Evolutionary conservation across 1,140 invertebrate species (phyloP).

Genomic region (Eumaeus atala): DNA sequence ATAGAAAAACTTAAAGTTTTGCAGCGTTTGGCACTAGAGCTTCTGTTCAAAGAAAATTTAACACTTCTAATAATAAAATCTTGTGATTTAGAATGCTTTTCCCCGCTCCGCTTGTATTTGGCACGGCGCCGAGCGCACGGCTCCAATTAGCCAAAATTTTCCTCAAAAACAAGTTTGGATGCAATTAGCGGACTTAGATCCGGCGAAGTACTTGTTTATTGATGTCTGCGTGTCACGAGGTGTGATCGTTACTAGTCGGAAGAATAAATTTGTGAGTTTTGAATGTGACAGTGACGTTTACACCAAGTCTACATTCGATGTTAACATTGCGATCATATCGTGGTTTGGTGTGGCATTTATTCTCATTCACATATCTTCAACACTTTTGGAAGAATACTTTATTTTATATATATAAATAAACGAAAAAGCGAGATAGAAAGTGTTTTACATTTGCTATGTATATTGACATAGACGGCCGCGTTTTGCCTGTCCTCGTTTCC

Average conservation of each 20-base stretch:
- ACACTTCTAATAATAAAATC: slow-evolving; percentile 23
- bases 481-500: too few relatives aligned
- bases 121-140: slow-evolving; percentile 46
- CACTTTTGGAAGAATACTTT: too few relatives aligned
- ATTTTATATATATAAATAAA: too few relatives aligned
- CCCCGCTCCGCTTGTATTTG: slow-evolving; percentile 42
- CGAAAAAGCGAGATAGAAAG: too few relatives aligned
- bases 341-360: too few relatives aligned
- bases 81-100: slow-evolving; percentile 46
- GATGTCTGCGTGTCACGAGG: slow-evolving; percentile 16
- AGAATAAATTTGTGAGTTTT: not conserved
- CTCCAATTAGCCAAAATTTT: slow-evolving; percentile 69
- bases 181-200: slow-evolving; percentile 63
- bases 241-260: not conserved
- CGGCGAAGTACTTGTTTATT: slow-evolving; percentile 42
- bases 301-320: too few relatives aligned
- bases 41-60: slow-evolving; percentile 13
- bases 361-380: too few relatives aligned
- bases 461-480: too few relatives aligned
- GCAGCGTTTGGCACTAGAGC: slow-evolving; percentile 10
- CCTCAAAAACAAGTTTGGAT: slow-evolving; percentile 64
- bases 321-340: too few relatives aligned
- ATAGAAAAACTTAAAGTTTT: not conserved
- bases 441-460: too few relatives aligned
- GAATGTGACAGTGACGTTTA: too few relatives aligned